Percentiles rank a stretch among this genome's conserved stretches.
These are phyloP conservation scores for Yponomeuta cagnagella DNA, from an alignment of 2,888 invertebrate genomes.

Conservation along the genomic window DNA sequence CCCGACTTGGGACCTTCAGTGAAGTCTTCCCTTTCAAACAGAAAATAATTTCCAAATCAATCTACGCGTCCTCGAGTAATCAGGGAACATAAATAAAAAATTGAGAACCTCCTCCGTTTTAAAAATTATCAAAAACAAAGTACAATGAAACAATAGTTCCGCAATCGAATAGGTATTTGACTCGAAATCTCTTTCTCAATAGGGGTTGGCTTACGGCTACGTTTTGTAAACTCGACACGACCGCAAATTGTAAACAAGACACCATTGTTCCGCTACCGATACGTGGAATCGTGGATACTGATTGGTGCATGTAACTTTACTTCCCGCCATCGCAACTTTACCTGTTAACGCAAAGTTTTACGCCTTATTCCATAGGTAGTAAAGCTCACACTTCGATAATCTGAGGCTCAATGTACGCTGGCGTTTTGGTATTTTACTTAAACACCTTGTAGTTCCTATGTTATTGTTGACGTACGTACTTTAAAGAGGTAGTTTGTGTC, in stretches of 20 bases:
- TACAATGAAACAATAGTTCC: no score
- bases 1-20: no score
- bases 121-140: no score
- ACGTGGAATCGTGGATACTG: not conserved
- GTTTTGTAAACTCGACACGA: not conserved
- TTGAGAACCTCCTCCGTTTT: no score
- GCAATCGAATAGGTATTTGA: not conserved
- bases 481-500: not conserved
- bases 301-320: not conserved
- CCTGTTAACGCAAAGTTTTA: not conserved
- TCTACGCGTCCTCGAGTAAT: no score
- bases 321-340: not conserved
- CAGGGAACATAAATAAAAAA: no score
- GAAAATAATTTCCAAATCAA: no score
- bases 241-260: not conserved
- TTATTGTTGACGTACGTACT: not conserved
- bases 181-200: not conserved
- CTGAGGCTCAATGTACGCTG: not conserved
- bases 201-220: not conserved
- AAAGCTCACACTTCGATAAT: not conserved
- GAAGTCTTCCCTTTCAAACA: no score
- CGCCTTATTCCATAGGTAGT: not conserved
- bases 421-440: not conserved
- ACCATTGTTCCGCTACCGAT: not conserved
- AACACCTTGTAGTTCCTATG: not conserved